phyloP scores from a whole-genome alignment of 2,113 vertebrate species.

The Sturnus vulgaris region DNA sequence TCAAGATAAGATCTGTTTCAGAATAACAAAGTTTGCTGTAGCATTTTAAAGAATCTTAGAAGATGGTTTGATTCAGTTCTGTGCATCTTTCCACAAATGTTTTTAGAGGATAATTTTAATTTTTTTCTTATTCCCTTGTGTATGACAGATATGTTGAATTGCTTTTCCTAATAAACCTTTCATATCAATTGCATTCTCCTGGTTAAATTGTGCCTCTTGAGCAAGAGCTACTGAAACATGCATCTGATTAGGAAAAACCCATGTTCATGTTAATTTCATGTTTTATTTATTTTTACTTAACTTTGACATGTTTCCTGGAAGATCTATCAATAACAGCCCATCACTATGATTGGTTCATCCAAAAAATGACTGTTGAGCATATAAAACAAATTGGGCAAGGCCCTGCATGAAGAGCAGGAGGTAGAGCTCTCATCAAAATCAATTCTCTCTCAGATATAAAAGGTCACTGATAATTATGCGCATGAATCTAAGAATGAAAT shows the following conservation, averaged over 20 bases:
- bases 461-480: constrained; percentile 33
- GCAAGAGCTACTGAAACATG: not conserved
- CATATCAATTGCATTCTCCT: not conserved
- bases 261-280: not conserved
- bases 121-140: not conserved
- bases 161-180: not conserved
- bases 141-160: not conserved
- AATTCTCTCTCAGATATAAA: constrained; percentile 1
- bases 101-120: not conserved
- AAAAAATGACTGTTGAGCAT: not conserved
- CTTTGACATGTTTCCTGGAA: constrained; percentile 2
- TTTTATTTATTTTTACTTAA: constrained; percentile 12
- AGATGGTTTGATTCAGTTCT: not conserved
- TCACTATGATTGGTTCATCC: not conserved
- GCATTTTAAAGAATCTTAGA: not conserved
- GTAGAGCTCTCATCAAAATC: constrained; percentile 10
- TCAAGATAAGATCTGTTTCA: not conserved
- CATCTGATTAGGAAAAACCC: not conserved
- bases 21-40: not conserved
- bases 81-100: not conserved
- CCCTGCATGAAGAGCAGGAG: not conserved
- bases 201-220: not conserved
- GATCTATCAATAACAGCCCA: not conserved
- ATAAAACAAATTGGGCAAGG: constrained; percentile 13
- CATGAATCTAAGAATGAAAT: not conserved